Evolutionary conservation across 2,797 vertebrate species (phyloP), one percentile per base, ranked within the genome.

Genomic region (Mergus octosetaceus): DNA sequence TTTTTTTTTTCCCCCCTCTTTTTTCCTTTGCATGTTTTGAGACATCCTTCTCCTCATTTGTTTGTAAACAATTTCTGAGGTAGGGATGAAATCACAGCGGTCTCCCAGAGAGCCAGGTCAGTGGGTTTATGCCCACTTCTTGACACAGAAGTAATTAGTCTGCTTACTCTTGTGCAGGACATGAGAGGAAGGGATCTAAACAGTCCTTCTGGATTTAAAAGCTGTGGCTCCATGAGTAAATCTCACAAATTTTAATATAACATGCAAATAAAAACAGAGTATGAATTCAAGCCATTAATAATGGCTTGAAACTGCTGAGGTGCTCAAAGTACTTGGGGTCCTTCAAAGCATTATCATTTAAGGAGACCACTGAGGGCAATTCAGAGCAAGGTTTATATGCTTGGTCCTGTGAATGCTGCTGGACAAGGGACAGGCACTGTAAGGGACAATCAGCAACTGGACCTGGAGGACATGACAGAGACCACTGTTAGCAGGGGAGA

Each of bases 241-340:
- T 32, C 27, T 49, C 20, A 22, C 3, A 17, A 1, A 15, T 38
- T 56, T 36, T 54, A 45, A n/a, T 10, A 6, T 0, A 6, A 19
- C 1, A 4, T 32, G 24, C 25, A 69, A 49, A 70, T 3, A 47
- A 75, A 89, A 11, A 20, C 39, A 19, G 34, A 18, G 28, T 51
- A 36, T 39, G 15, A 30, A 16, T 9, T 41, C 58, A 30, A 61
- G 11, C 1, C 3, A 4, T 5, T 2, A 62, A 32, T 41, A 24
- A 66, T 2, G 24, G 17, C 11, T 36, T 69, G 12, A 53, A 79
- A 38, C 25, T 21, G 15, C 21, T 13, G 81, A 45, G 66, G 12
- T 25, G 34, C 30, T 53, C 30, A 32, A 57, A 27, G 32, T 28
- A 28, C 21, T 32, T 30, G 2, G 39, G 38, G 27, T 4, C 70